Conservation (phyloP, 2,888 invertebrate genomes). For the Netelia virgata region DNA sequence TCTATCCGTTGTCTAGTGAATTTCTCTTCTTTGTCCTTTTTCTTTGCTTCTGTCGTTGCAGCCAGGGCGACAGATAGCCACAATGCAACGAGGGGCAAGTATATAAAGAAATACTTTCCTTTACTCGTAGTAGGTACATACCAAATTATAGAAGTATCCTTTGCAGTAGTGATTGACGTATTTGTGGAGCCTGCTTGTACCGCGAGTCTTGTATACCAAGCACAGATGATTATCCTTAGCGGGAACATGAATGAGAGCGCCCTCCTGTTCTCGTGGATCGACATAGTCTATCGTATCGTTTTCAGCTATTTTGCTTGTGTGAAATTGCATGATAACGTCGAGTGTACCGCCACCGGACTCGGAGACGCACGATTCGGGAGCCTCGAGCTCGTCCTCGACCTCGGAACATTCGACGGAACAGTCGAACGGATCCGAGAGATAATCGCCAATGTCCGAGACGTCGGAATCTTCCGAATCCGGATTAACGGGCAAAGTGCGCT, state of each 20-base stretch:
- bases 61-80: background rate
- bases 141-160: conserved; percentile 81
- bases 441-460: conserved; percentile 79
- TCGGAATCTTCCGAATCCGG: conserved; percentile 78
- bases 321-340: conserved; percentile 82
- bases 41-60: background rate
- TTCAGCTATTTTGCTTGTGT: conserved; percentile 73
- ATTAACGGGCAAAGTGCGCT: conserved; percentile 55
- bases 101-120: background rate
- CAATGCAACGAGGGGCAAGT: background rate
- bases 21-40: background rate
- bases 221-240: conserved; percentile 89
- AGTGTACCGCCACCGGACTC: conserved; percentile 71
- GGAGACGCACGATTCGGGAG: conserved; percentile 37
- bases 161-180: conserved; percentile 82
- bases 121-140: conserved; percentile 82
- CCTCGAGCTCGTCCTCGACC: conserved; percentile 67
- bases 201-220: conserved; percentile 87
- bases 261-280: conserved; percentile 80
- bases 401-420: conserved; percentile 74
- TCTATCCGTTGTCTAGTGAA: background rate
- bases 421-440: conserved; percentile 76
- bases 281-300: conserved; percentile 80
- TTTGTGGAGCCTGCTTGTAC: conserved; percentile 83
- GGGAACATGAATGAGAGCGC: conserved; percentile 88